Evolutionary conservation across 2,888 invertebrate genomes (phyloP).

Genomic region (Nomada lathburiana): DNA sequence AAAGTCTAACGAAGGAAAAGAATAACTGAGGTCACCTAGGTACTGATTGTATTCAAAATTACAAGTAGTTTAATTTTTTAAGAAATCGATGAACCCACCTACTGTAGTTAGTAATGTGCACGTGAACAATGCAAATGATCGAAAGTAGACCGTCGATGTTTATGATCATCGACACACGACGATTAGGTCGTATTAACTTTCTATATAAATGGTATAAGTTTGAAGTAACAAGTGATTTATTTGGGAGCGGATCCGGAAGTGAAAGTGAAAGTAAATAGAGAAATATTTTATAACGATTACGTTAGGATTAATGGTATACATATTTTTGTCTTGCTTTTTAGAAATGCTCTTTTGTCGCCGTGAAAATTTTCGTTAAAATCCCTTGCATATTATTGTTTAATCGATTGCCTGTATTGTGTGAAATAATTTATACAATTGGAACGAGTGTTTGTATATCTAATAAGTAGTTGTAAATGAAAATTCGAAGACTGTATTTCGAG

Average conservation of each 20-base stretch:
- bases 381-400: not conserved
- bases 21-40: slow-evolving; percentile 48
- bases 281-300: slow-evolving; percentile 2
- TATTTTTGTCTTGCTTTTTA: not conserved
- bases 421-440: slow-evolving; percentile 6
- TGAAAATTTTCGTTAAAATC: slow-evolving; percentile 1
- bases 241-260: slow-evolving; percentile 11
- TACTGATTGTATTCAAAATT: slow-evolving; percentile 31
- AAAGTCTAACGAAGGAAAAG: slow-evolving; percentile 58
- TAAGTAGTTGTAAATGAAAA: slow-evolving; percentile 11
- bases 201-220: slow-evolving; percentile 14
- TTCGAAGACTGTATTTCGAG: slow-evolving; percentile 4
- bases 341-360: not conserved
- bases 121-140: slow-evolving; percentile 3
- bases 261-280: slow-evolving; percentile 33
- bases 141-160: not conserved
- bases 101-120: slow-evolving; percentile 10
- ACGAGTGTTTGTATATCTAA: not conserved
- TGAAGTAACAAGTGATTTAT: slow-evolving; percentile 11
- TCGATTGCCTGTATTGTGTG: slow-evolving; percentile 3
- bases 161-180: not conserved
- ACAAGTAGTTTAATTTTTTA: slow-evolving; percentile 12
- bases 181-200: slow-evolving; percentile 22
- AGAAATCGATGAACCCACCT: not conserved
- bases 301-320: slow-evolving; percentile 16